Conservation (phyloP, 2,113 vertebrate genomes). For the Lepidothrix coronata region DNA sequence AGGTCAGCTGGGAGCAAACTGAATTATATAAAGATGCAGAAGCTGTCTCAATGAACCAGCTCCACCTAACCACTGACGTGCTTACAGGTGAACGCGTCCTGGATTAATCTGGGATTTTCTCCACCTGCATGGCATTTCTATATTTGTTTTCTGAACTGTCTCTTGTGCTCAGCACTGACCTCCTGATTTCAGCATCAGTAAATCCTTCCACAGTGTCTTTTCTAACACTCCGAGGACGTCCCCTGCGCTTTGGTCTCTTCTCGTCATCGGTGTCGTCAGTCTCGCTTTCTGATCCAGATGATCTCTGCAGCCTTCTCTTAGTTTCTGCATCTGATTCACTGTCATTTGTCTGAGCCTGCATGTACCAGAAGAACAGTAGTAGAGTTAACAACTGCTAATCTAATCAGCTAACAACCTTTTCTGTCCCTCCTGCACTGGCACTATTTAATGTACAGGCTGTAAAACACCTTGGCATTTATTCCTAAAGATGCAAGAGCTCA, state of each 20-base stretch:
- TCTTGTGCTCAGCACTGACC: constrained; percentile 69
- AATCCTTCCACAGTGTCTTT: constrained; percentile 98
- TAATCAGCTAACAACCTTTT: neutral
- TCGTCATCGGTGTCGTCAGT: constrained; percentile 94
- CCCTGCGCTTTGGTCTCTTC: constrained; percentile 92
- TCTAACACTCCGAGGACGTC: constrained; percentile 87
- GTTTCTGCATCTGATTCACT: constrained; percentile 95
- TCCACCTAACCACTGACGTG: rapidly evolving
- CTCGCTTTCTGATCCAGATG: constrained; percentile 94
- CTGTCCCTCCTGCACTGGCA: neutral
- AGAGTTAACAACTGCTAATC: neutral
- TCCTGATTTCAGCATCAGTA: constrained; percentile 93
- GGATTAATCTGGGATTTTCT: neutral
- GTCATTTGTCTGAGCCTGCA: constrained; percentile 90
- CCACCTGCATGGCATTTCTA: neutral
- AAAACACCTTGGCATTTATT: neutral
- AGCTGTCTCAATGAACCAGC: neutral
- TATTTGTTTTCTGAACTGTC: neutral
- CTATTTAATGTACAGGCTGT: neutral
- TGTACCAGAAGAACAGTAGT: neutral
- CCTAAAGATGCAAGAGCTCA: neutral
- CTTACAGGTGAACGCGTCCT: neutral
- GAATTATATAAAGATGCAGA: neutral
- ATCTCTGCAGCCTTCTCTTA: constrained; percentile 88
- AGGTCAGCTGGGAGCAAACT: neutral